Evolutionary conservation across 2,113 vertebrate genomes (phyloP).

Genomic region (Charina bottae): DNA sequence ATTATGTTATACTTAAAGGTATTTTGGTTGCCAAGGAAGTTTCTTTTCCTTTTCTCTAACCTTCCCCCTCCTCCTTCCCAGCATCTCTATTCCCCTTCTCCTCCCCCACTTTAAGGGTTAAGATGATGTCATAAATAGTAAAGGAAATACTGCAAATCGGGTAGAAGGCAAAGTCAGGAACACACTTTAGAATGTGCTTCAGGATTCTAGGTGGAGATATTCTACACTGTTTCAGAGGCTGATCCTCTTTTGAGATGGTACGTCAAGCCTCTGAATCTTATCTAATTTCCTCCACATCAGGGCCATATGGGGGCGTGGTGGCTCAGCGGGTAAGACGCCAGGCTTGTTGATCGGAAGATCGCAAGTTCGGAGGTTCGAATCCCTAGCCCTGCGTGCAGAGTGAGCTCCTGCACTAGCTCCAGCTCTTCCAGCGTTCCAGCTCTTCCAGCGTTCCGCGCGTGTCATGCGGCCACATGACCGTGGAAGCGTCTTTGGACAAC

Average conservation of each 20-base stretch:
- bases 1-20: slow-evolving; percentile 81
- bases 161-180: slow-evolving; percentile 40
- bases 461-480: too few relatives aligned
- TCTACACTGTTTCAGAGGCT: background rate
- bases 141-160: slow-evolving; percentile 48
- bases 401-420: too few relatives aligned
- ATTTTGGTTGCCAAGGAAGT: slow-evolving; percentile 74
- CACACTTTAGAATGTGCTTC: slow-evolving; percentile 19
- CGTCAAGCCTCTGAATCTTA: slow-evolving; percentile 8
- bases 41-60: slow-evolving; percentile 29
- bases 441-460: too few relatives aligned
- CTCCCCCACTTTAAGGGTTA: slow-evolving; percentile 45
- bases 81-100: slow-evolving; percentile 8
- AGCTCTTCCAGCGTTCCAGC: too few relatives aligned
- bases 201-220: background rate
- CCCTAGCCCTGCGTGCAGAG: too few relatives aligned
- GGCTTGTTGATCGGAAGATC: too few relatives aligned
- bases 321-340: too few relatives aligned
- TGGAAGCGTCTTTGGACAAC: too few relatives aligned
- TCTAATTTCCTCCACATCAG: too few relatives aligned
- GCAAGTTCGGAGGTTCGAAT: too few relatives aligned
- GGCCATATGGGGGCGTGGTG: too few relatives aligned
- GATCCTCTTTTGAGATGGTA: background rate
- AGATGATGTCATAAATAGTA: slow-evolving; percentile 57
- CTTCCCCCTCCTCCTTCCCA: background rate